A percentile compares a stretch with the other conserved stretches of the same genome.
Evolutionary conservation across 2,797 vertebrate genomes (phyloP).

Genomic region (Labeo calbasu): DNA sequence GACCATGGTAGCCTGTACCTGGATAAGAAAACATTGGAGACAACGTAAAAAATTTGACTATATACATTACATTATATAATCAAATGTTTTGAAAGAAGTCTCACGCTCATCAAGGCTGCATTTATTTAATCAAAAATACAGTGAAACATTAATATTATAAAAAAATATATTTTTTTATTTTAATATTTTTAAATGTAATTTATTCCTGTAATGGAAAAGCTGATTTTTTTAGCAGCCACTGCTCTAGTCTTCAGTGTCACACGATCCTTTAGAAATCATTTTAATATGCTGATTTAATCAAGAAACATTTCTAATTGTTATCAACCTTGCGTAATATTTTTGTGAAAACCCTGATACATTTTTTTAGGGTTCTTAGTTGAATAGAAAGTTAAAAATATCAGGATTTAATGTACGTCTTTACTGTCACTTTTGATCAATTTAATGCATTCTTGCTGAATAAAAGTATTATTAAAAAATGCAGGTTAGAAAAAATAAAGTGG

Average conservation of each 20-base stretch:
- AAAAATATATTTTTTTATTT: neutral
- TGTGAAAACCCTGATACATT: neutral
- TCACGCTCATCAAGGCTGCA: neutral
- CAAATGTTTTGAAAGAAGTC: too few species aligned
- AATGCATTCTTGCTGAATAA: neutral
- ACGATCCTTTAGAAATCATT: neutral
- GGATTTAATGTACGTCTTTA: neutral
- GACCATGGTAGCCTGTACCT: slow-evolving; percentile 58
- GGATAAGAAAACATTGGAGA: neutral
- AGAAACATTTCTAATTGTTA: neutral
- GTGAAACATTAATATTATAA: neutral
- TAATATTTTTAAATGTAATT: neutral
- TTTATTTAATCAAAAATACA: slow-evolving; percentile 1
- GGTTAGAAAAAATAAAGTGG: neutral
- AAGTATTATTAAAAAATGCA: neutral
- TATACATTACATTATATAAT: neutral
- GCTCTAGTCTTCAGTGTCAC: neutral
- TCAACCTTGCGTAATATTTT: neutral
- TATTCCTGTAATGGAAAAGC: neutral
- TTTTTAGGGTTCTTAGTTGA: neutral
- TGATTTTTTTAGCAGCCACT: neutral
- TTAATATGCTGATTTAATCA: neutral
- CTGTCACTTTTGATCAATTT: neutral
- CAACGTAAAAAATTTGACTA: neutral
- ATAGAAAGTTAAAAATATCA: neutral